Base-by-base conservation (phyloP, 2,888 invertebrate genomes). In the Seira musarum region DNA sequence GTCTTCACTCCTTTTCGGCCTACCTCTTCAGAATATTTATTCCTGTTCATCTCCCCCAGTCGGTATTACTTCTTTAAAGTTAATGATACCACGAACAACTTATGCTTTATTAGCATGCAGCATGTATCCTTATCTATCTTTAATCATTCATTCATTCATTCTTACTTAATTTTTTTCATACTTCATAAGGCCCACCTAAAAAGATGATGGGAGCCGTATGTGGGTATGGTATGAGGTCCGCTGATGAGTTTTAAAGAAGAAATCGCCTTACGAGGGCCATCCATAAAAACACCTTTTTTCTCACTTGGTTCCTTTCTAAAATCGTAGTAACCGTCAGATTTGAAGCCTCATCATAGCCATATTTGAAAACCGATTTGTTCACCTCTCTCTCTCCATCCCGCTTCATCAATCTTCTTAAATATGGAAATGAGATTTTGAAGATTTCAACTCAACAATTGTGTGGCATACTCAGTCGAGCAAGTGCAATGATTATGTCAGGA, bases 1-100 rank as follows among this genome's bases (percentile, higher is more conserved):
- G 64, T 73, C 73, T 67, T 67, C 76, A 69, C 63, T 77, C 70
- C 72, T 78, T 49, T 61, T 66, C 67, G 22, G 24, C 67, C 60
- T 78, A 46, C 30, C n/a, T 71, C 53, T 60, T 60, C 25, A 70
- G 5, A 60, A 60, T 60, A 21, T 21, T 60, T 60, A 21, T 60
- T 60, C n/a, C 10, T 60, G 21, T 60, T 21, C 21, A 2, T 30
- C 15, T 60, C 21, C n/a, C 60, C n/a, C 60, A 60, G 60, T 60
- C 60, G 60, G 60, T 8, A 60, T 60, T 60, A 60, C 22, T 60
- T 60, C 17, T 60, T 60, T 60, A 3, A 60, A 60, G 22, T 21
- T 60, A 60, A 60, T 60, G n/a, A 60, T 21, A 60, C 49, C 49
- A 49, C 49, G 17, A n/a, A n/a, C 49, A 49, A 3, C 15, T 49